Evolutionary conservation across 2,888 invertebrate species (phyloP), one percentile per base, ranked within the genome.

Genomic region (Hyppa rectilinea): DNA sequence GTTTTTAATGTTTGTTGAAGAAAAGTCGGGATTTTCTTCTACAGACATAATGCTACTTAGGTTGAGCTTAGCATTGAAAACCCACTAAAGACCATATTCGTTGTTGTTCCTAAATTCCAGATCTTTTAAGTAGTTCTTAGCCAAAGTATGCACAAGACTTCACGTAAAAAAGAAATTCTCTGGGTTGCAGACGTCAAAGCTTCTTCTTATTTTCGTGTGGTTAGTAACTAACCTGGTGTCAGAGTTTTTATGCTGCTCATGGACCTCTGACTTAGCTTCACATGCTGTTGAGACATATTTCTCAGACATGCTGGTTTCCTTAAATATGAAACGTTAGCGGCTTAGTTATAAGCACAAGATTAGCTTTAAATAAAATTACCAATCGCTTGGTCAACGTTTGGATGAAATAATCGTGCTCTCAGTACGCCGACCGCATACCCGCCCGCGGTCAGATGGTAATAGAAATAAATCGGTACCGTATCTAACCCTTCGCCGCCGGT

Each of bases 401-500:
- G 10, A 67, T 49, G n/a, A 80, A 78, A 80, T 77, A 71, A 82
- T 71, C 43, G 49, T 66, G 65, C 73, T 59, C 78, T 76, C 67
- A 80, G 78, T 83, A 61, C 55, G 38, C 53, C 62, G 20, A 53
- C 81, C 71, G 34, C 78, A 47, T n/a, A 40, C 70, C 36, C 60
- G 53, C 26, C 65, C 60, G 78, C 76, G 81, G 84, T 82, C 84
- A 75, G 59, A 81, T 68, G 78, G 75, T 85, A 85, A 85, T 85
- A 85, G 85, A 85, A 85, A 85, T 85, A 85, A 85, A 85, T 85
- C 85, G 85, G 80, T 66, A 74, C 75, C 82, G 76, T 80, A 75
- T 76, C 84, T 73, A 82, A 84, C 85, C 85, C 85, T 85, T 75
- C 66, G 71, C 49, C 49, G 67, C 62, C 74, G 83, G 82, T 83